Evolutionary conservation across 2,113 vertebrate genomes (phyloP).

Genomic region (Myiozetetes cayanensis): DNA sequence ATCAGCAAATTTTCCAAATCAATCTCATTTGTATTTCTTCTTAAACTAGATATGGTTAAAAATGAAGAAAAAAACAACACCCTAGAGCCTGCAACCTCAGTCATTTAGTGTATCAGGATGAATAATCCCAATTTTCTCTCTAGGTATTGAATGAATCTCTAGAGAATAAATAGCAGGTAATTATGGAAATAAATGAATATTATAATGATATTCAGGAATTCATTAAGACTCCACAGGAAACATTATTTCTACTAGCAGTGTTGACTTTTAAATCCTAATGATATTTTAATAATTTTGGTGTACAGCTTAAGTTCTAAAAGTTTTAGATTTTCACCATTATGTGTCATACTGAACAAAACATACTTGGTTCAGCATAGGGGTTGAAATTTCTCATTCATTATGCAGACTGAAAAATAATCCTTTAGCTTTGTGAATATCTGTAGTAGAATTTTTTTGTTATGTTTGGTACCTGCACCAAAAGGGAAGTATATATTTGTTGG

Average conservation of each 20-base stretch:
- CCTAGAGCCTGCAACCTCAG: neutral
- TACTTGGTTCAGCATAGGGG: neutral
- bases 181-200: neutral
- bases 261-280: neutral
- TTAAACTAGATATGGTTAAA: neutral
- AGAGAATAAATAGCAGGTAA: neutral
- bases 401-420: neutral
- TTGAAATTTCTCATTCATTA: neutral
- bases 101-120: neutral
- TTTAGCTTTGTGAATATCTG: neutral
- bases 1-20: neutral
- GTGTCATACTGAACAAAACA: neutral
- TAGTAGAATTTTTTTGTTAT: neutral
- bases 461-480: neutral
- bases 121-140: neutral
- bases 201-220: neutral
- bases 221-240: neutral
- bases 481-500: neutral
- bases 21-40: neutral
- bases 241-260: neutral
- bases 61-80: neutral
- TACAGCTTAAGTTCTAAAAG: neutral
- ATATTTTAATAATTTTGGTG: neutral
- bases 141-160: neutral
- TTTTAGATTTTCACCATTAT: neutral